Evolutionary conservation across 2,888 invertebrate genomes (phyloP).

Genomic region (Nasonovia ribisnigri): DNA sequence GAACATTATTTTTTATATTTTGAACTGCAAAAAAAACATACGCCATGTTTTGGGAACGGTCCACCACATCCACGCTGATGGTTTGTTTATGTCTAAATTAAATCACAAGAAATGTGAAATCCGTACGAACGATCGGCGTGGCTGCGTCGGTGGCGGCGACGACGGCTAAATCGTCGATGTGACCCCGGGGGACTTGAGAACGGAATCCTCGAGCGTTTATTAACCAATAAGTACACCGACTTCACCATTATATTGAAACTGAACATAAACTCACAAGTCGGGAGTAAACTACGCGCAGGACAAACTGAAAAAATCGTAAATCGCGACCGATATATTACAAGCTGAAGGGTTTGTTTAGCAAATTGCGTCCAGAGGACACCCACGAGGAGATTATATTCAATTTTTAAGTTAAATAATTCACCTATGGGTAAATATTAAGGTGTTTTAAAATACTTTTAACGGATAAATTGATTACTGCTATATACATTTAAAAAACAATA

Average conservation of each 20-base stretch:
- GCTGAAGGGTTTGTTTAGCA: background rate
- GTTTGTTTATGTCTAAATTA: background rate
- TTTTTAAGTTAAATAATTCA: background rate
- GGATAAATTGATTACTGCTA: too few relatives aligned
- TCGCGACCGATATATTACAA: background rate
- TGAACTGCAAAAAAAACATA: too few relatives aligned
- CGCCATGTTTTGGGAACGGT: background rate
- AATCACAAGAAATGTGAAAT: conserved; percentile 28
- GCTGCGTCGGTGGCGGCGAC: background rate
- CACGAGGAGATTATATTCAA: background rate
- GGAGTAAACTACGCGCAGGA: too few relatives aligned
- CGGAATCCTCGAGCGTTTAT: background rate
- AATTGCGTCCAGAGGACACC: background rate
- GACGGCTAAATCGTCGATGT: conserved; percentile 8
- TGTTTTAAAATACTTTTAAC: too few relatives aligned
- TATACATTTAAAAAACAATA: too few relatives aligned
- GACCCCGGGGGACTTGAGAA: background rate
- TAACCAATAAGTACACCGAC: background rate
- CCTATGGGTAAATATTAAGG: too few relatives aligned
- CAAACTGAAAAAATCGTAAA: background rate
- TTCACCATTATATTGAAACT: background rate
- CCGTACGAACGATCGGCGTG: background rate
- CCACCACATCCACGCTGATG: too few relatives aligned
- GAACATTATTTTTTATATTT: background rate
- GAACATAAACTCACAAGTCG: background rate